phyloP scores from a whole-genome alignment of 1,140 invertebrate genomes.

The Drosophila serrata region DNA sequence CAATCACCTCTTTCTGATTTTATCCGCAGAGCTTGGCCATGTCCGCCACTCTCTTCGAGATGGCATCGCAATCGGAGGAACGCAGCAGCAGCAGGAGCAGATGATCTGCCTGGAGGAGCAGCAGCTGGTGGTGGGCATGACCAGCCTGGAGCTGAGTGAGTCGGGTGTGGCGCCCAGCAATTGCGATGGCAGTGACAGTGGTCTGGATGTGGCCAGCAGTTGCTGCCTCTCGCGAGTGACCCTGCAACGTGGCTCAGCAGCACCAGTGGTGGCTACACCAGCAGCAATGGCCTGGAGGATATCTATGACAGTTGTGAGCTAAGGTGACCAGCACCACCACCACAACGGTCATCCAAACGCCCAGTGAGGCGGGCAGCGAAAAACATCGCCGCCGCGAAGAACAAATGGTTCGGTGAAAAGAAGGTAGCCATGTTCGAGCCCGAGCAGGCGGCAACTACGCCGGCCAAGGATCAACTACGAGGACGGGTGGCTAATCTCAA shows the following conservation, averaged over 20 bases:
- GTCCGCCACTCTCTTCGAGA: constrained; percentile 72
- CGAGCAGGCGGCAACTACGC: constrained; percentile 38
- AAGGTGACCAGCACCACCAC: constrained; percentile 86
- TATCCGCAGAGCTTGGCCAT: constrained; percentile 48
- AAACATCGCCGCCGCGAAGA: constrained; percentile 62
- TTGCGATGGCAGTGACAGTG: constrained; percentile 91
- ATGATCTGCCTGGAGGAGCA: constrained; percentile 54
- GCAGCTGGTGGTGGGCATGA: constrained; percentile 64
- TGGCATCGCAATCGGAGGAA: constrained; percentile 52
- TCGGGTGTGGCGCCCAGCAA: constrained; percentile 48
- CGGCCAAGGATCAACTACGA: constrained; percentile 51
- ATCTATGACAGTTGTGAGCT: constrained; percentile 88
- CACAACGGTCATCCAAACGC: constrained; percentile 84
- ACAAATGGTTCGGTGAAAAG: constrained; percentile 65
- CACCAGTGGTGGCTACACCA: constrained; percentile 88
- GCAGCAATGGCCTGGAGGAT: constrained; percentile 87
- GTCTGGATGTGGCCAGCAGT: constrained; percentile 89
- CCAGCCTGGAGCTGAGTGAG: constrained; percentile 65
- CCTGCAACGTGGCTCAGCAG: constrained; percentile 86
- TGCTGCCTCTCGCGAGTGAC: constrained; percentile 71
- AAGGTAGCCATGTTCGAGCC: constrained; percentile 83
- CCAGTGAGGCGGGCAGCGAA: constrained; percentile 90
- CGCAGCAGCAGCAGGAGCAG: constrained; percentile 14
- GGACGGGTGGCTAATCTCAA: constrained; percentile 70
- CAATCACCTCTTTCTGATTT: constrained; percentile 6